Conservation (phyloP, 2,888 invertebrate species). For the Parelbella ahira region DNA sequence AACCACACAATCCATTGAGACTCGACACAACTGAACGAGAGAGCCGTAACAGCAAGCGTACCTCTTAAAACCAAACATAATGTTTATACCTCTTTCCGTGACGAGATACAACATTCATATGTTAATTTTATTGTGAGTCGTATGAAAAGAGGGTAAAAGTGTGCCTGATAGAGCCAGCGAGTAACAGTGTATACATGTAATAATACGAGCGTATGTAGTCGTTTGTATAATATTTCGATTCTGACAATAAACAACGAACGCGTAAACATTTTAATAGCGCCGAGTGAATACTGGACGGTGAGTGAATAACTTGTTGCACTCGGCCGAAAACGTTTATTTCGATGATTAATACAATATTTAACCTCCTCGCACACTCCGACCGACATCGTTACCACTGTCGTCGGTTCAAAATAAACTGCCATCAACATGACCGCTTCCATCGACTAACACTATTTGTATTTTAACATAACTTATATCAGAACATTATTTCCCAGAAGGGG, state of each 20-base stretch:
- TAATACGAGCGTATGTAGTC: conserved; percentile 40
- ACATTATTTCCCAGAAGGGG: too few relatives aligned
- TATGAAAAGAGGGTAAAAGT: conserved; percentile 69
- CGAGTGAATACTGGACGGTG: conserved; percentile 17
- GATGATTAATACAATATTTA: too few relatives aligned
- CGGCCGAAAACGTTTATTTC: too few relatives aligned
- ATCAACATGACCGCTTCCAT: too few relatives aligned
- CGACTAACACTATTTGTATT: too few relatives aligned
- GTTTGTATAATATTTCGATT: conserved; percentile 69
- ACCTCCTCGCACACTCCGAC: too few relatives aligned
- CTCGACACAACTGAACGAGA: conserved; percentile 1
- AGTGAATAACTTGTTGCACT: conserved; percentile 34
- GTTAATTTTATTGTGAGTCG: conserved; percentile 62
- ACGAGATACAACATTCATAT: conserved; percentile 52
- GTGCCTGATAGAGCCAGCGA: conserved; percentile 49
- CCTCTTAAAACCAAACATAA: conserved; percentile 35
- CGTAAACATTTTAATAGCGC: conserved; percentile 28
- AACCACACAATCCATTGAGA: neutral
- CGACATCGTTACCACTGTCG: too few relatives aligned
- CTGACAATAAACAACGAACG: conserved; percentile 37
- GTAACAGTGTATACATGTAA: conserved; percentile 43
- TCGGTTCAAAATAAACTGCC: too few relatives aligned
- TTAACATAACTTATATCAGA: too few relatives aligned
- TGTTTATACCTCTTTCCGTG: conserved; percentile 40
- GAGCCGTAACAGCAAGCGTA: conserved; percentile 24